Percentiles rank a stretch among this genome's conserved stretches.
These are phyloP conservation scores for Cephus cinctus DNA, from an alignment of 1,140 invertebrate species.

Conservation along the genomic window DNA sequence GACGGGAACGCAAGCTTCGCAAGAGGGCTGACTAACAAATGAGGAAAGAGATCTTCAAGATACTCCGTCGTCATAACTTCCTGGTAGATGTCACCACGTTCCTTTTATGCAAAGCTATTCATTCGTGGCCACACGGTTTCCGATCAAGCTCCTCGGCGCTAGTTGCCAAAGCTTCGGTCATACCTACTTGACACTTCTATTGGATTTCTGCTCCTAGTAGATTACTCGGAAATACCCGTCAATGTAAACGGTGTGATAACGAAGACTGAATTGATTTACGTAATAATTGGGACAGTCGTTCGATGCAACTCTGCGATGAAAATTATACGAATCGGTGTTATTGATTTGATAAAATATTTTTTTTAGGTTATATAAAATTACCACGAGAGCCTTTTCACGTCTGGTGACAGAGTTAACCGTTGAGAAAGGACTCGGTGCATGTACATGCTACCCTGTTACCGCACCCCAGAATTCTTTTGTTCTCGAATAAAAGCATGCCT, in stretches of 20 bases:
- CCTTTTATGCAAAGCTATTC: conserved; percentile 50
- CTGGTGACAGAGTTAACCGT: too few relatives aligned
- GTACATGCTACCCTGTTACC: conserved; percentile 48
- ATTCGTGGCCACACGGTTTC: conserved; percentile 29
- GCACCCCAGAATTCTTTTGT: conserved; percentile 52
- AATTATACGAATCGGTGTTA: not conserved
- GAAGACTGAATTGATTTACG: too few relatives aligned
- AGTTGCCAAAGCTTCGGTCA: too few relatives aligned
- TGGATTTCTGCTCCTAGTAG: too few relatives aligned
- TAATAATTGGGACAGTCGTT: too few relatives aligned
- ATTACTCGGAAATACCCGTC: too few relatives aligned
- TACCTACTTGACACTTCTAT: too few relatives aligned
- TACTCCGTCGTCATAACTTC: conserved; percentile 39
- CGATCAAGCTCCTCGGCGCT: conserved; percentile 3
- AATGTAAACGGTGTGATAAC: too few relatives aligned
- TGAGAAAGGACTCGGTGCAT: too few relatives aligned
- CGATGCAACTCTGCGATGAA: not conserved
- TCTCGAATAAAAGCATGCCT: conserved; percentile 32
- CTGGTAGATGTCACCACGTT: conserved; percentile 52
- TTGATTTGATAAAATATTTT: too few relatives aligned
- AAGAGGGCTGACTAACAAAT: conserved; percentile 1
- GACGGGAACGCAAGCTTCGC: conserved; percentile 7
- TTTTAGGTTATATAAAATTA: too few relatives aligned
- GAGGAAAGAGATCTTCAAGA: conserved; percentile 9
- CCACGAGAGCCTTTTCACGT: too few relatives aligned